These are phyloP conservation scores for Hyles vespertilio DNA, from an alignment of 1,140 invertebrate genomes.

Conservation along the genomic window DNA sequence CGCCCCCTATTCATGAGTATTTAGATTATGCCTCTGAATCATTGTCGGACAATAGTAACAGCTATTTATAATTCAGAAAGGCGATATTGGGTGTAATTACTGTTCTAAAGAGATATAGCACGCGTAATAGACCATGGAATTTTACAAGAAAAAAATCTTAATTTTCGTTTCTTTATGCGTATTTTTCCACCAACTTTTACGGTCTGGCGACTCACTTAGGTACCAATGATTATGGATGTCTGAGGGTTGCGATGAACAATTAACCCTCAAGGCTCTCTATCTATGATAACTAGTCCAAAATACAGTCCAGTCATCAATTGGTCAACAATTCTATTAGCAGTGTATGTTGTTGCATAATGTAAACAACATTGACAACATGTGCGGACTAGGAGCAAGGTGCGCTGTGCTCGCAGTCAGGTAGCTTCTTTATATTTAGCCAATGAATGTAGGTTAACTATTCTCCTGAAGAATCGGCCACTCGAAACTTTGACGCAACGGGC, in stretches of 20 bases:
- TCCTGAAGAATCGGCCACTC: constrained; percentile 53
- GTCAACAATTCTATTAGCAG: too few species aligned
- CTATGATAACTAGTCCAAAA: too few species aligned
- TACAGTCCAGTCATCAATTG: too few species aligned
- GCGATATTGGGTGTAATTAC: neutral
- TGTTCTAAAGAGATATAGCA: neutral
- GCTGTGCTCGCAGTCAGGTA: constrained; percentile 49
- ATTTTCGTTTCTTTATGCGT: too few species aligned
- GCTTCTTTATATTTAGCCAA: constrained; percentile 59
- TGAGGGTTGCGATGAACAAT: too few species aligned
- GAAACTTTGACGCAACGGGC: constrained; percentile 57
- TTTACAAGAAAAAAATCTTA: too few species aligned
- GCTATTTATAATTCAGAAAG: constrained; percentile 2
- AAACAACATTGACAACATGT: constrained; percentile 4
- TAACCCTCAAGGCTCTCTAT: too few species aligned
- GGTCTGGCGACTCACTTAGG: too few species aligned
- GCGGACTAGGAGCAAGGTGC: constrained; percentile 2
- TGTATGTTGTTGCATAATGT: neutral
- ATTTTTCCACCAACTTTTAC: too few species aligned
- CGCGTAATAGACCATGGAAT: too few species aligned
- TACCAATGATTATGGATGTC: too few species aligned
- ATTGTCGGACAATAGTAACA: constrained; percentile 46
- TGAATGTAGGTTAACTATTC: constrained; percentile 70
- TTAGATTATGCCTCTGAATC: constrained; percentile 58
- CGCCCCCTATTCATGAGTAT: constrained; percentile 56